Evolutionary conservation across 2,113 vertebrate genomes (phyloP), one percentile per base, ranked within the genome.

Genomic region (Phyllopteryx taeniolatus): DNA sequence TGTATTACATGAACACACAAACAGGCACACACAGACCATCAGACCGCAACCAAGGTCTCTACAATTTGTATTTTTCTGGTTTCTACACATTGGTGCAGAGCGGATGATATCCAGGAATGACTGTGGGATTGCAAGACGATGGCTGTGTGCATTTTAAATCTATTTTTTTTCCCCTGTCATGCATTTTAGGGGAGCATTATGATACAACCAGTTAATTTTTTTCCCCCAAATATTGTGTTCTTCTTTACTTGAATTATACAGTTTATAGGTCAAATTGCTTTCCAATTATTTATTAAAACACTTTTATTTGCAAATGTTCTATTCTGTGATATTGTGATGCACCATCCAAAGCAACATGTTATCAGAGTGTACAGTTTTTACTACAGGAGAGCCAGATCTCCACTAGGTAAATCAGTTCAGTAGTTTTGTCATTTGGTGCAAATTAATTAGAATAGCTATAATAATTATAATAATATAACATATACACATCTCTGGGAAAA

Each of bases 1-100:
- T 62, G 72, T 70, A 63, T 69, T 54, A 59, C 71, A 68, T 56
- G 57, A 13, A 22, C 51, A 68, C 74, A 77, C 70, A 54, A 31
- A 39, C 56, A 51, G 33, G 69, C 60, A 61, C 27, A 31, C 62
- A 51, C 47, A 33, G 43, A n/a, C 63, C 69, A 14, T 15, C 62
- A 63, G 19, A 11, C 67, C 43, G 62, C 57, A 71, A 62, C 66
- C 71, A 47, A 72, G 78, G 74, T 74, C 70, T 75, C 76, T 33
- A n/a, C 79, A 86, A 81, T 87, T 87, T 86, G 79, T 75, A 81
- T 85, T 81, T 84, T 71, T 20, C 74, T 78, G 39, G 77, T 80
- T 68, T 72, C 76, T 79, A 75, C 69, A 49, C 59, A 4, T 39
- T 20, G 61, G 71, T 61, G 60, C 67, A 56, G 57, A 68, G 67